A percentile compares a stretch with the other conserved stretches of the same genome.
Conservation (phyloP, 1,140 invertebrate genomes). For the Chionoecetes opilio region DNA sequence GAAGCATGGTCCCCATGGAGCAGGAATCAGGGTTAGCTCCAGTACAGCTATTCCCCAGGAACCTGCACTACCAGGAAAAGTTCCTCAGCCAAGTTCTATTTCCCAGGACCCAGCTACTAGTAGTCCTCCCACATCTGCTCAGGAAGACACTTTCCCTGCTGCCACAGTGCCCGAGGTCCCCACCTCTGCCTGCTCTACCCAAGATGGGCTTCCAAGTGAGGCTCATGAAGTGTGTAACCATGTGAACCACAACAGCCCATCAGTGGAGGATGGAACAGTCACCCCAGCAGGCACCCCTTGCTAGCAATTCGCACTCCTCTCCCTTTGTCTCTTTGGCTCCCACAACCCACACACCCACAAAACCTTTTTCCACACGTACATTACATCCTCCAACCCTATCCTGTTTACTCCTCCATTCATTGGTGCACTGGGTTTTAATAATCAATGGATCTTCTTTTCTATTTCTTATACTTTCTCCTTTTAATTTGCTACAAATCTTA, state of each 20-base stretch:
- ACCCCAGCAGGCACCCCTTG: conserved; percentile 67
- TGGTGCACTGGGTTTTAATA: not conserved
- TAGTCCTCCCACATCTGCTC: not conserved
- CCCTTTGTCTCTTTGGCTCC: conserved; percentile 48
- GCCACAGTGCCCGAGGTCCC: conserved; percentile 37
- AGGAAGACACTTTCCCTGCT: not conserved
- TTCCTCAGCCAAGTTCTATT: conserved; percentile 24
- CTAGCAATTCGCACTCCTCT: conserved; percentile 67
- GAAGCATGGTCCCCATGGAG: conserved; percentile 55
- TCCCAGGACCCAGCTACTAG: conserved; percentile 47
- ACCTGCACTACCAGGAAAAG: conserved; percentile 51
- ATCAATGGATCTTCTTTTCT: not conserved
- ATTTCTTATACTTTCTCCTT: not conserved
- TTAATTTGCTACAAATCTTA: not conserved
- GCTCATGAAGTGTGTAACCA: conserved; percentile 69
- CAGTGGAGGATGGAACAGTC: conserved; percentile 54
- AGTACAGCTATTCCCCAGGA: not conserved
- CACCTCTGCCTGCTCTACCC: conserved; percentile 39
- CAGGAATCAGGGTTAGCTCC: not conserved
- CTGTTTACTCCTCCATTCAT: not conserved
- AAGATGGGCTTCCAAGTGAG: not conserved
- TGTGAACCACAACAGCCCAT: conserved; percentile 71
- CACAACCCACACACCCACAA: not conserved
- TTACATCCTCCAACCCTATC: not conserved
- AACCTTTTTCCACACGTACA: not conserved